Evolutionary conservation across 2,113 vertebrate species (phyloP).

Genomic region (Zapornia atra): DNA sequence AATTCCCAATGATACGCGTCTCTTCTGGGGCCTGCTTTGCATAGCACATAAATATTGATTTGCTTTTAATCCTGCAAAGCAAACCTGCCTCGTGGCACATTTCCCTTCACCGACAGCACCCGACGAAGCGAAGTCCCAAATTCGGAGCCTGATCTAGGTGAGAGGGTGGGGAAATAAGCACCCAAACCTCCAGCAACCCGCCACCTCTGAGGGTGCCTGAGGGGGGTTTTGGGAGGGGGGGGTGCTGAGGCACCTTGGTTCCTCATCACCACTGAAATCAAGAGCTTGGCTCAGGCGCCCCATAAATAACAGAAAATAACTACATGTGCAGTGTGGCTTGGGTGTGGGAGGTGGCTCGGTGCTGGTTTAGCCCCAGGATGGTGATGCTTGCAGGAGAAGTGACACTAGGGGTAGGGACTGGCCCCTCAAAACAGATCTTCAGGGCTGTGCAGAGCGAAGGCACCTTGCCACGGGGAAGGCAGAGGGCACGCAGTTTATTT

Average conservation of each 20-base stretch:
- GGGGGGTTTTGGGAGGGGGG: rapidly evolving
- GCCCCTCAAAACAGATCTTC: not conserved
- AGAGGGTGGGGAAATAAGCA: not conserved
- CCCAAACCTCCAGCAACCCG: not conserved
- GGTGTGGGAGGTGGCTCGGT: not conserved
- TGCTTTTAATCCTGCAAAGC: conserved; percentile 72
- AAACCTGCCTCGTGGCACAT: conserved; percentile 64
- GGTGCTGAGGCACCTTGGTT: not conserved
- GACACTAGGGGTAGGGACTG: not conserved
- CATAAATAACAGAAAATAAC: not conserved
- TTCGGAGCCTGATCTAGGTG: not conserved
- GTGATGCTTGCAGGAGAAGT: not conserved
- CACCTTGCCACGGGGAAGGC: not conserved
- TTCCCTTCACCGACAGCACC: conserved; percentile 17
- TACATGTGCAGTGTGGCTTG: not conserved
- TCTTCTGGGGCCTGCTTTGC: conserved; percentile 59
- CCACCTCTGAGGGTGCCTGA: not conserved
- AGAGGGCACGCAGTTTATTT: not conserved
- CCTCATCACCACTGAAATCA: not conserved
- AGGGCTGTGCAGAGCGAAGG: not conserved
- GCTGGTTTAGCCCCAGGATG: not conserved
- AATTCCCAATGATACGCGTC: conserved; percentile 52
- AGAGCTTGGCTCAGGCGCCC: not conserved
- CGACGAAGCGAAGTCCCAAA: not conserved
- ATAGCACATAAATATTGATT: conserved; percentile 74